phyloP scores from a whole-genome alignment of 2,113 vertebrate genomes.

The Apteryx mantelli region DNA sequence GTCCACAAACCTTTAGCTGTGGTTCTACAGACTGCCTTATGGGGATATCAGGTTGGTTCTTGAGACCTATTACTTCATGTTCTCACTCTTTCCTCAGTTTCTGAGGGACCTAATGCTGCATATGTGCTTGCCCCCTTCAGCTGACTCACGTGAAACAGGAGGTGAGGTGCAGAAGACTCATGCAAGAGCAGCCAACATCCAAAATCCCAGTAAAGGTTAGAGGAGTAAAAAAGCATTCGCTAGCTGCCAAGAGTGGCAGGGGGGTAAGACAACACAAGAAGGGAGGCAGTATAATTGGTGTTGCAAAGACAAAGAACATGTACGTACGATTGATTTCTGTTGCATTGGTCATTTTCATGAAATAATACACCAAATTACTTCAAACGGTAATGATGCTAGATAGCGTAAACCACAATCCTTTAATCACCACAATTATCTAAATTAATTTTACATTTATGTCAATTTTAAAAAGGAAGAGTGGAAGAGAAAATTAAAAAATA shows the following conservation, averaged over 20 bases:
- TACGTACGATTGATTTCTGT: background rate
- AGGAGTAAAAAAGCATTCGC: background rate
- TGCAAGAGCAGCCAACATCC: background rate
- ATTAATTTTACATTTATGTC: background rate
- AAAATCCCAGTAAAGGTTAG: background rate
- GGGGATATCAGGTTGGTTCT: background rate
- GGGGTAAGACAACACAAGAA: background rate
- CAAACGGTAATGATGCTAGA: background rate
- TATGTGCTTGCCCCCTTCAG: background rate
- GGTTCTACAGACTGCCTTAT: background rate
- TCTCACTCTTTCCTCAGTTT: background rate
- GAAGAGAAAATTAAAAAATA: background rate
- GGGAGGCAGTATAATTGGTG: background rate
- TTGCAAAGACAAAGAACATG: background rate
- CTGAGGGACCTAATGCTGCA: accelerated
- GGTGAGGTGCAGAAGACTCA: background rate
- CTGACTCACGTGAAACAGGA: background rate
- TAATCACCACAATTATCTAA: background rate
- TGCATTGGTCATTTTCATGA: background rate
- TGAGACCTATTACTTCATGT: accelerated
- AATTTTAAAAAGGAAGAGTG: background rate
- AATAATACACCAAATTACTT: background rate
- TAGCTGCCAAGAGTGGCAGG: background rate
- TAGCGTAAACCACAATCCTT: background rate
- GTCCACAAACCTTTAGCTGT: accelerated